These are phyloP conservation scores for Hippocampus comes DNA, from an alignment of 2,113 vertebrate species.

Conservation along the genomic window DNA sequence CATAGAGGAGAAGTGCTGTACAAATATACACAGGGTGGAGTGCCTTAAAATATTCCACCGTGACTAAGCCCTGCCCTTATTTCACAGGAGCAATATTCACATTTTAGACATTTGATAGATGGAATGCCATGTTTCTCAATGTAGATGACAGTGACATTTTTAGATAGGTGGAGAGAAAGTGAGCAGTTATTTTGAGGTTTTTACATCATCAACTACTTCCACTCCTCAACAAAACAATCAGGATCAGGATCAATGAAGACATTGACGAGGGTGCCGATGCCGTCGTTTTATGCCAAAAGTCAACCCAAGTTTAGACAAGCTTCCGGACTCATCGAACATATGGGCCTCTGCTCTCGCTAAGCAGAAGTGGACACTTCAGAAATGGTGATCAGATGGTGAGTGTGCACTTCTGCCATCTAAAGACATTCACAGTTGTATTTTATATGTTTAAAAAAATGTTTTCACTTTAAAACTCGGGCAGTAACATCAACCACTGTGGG, in stretches of 20 bases:
- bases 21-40: slow-evolving; percentile 17
- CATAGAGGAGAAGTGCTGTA: slow-evolving; percentile 1
- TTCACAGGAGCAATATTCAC: slow-evolving; percentile 48
- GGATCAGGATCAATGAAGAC: slow-evolving; percentile 14
- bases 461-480: too few species aligned
- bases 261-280: slow-evolving; percentile 27
- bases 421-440: too few species aligned
- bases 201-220: slow-evolving; percentile 10
- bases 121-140: neutral
- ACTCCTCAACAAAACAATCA: slow-evolving; percentile 6
- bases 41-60: slow-evolving; percentile 61
- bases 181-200: neutral
- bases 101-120: slow-evolving; percentile 42
- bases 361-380: slow-evolving; percentile 26
- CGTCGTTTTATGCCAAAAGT: slow-evolving; percentile 32
- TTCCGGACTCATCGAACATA: slow-evolving; percentile 45
- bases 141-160: too few species aligned
- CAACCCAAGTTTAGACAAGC: slow-evolving; percentile 28
- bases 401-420: neutral
- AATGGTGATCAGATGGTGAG: slow-evolving; percentile 67
- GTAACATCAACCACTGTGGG: too few species aligned
- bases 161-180: neutral
- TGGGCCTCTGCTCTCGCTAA: slow-evolving; percentile 34
- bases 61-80: slow-evolving; percentile 69
- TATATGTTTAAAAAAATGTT: too few species aligned